phyloP scores from a whole-genome alignment of 2,888 invertebrate genomes.

The Cataglyphis livida region DNA sequence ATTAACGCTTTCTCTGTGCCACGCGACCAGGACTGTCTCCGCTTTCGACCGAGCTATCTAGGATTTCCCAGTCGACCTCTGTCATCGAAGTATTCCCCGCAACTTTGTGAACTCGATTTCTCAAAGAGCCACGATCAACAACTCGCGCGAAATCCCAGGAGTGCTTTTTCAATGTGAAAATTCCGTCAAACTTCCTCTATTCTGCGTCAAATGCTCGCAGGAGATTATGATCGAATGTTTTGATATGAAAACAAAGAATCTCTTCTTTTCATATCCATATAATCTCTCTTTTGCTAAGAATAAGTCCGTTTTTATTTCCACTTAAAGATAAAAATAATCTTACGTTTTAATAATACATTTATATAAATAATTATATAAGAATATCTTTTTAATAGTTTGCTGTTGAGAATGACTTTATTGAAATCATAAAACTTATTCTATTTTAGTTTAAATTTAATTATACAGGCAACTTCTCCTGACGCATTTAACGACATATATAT shows the following conservation, averaged over 20 bases:
- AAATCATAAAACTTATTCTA: neutral
- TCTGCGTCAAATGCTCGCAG: constrained; percentile 1
- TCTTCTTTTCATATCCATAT: neutral
- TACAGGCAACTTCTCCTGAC: neutral
- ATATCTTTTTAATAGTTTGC: neutral
- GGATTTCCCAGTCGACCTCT: constrained; percentile 4
- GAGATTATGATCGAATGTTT: constrained; percentile 35
- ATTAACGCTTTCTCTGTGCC: constrained; percentile 25
- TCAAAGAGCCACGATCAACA: constrained; percentile 34
- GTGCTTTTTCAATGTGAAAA: constrained; percentile 27
- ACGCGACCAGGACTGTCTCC: neutral
- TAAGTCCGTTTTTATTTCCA: neutral
- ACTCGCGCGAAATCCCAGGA: neutral
- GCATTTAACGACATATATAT: neutral
- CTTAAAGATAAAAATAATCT: neutral
- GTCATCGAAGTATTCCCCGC: neutral
- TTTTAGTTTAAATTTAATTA: neutral
- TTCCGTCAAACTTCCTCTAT: constrained; percentile 37
- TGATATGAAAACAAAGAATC: neutral
- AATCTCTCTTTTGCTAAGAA: neutral
- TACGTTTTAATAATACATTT: neutral
- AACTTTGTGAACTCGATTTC: constrained; percentile 47
- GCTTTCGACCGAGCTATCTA: constrained; percentile 14
- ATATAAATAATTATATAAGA: neutral
- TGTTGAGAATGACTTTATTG: neutral